Base-by-base conservation (phyloP, 2,113 vertebrate species). In the Serilophus lunatus region DNA sequence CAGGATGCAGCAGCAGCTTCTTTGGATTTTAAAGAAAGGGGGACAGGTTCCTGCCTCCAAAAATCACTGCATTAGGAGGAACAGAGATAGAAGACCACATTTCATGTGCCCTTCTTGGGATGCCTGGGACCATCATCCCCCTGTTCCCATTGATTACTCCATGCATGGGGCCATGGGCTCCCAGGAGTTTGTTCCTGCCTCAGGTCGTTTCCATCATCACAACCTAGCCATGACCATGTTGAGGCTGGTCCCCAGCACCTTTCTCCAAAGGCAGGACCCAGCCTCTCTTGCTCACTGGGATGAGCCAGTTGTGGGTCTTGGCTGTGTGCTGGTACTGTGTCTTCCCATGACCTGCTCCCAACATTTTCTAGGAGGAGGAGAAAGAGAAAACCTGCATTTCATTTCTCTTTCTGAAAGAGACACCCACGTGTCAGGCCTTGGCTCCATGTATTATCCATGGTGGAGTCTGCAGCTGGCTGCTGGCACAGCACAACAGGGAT, bases 381-480 rank as follows among this genome's bases (percentile, higher is more conserved):
- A 65, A 54, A 50, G 72, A 69, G 56, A 25, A 82, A 49, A 33
- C 26, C 28, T 35, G 20, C 33, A 28, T 86, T 84, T 86, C 4
- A 36, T 49, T 86, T 83, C 76, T 86, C 54, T 82, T 56, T 22
- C 61, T 18, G 7, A 53, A 75, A 53, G 24, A 89, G 71, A 71
- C 56, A 71, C 56, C 61, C n/a, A 29, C 1, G 2, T 78, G 49
- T 79, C 0, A 0, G 79, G 35, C 54, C 75, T 74, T 2, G 0
- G 56, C 92, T 83, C 60, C 2, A 10, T 93, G 90, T 77, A 69
- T 95, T 92, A 95, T 82, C 68, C 63, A 61, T 47, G 61, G 54
- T 0, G 15, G 68, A 92, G 72, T 82, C 92, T 94, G 79, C 92
- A 96, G 95, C 93, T 93, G 88, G 83, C 86, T 95, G 89, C 93